Base-by-base conservation (phyloP, 2,797 vertebrate species). In the Gymnoscopelus microlampas region DNA sequence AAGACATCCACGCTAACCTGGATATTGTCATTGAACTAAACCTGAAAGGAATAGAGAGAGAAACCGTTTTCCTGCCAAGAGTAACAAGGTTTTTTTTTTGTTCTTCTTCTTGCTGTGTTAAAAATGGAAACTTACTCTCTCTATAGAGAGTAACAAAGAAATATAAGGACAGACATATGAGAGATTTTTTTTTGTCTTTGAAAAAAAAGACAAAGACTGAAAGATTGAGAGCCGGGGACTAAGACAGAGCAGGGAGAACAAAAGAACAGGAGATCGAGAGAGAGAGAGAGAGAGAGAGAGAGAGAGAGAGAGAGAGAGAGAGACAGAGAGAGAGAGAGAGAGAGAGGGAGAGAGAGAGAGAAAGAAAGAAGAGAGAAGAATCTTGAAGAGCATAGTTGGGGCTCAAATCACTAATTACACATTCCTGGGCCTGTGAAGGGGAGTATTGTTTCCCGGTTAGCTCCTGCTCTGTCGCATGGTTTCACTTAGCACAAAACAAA, bases 401-500 rank as follows among this genome's bases (percentile, higher is more conserved):
- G 89, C 90, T 91, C 88, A 90, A 92, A 91, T 91, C 91, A 89
- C 90, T 91, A 91, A 91, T 90, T 91, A 89, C 90, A 91, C 91
- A 92, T 92, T 92, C 90, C 91, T 91, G 85, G 78, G 88, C 84
- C 87, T 86, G 90, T 90, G 89, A 92, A 92, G 89, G 89, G 79
- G 88, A 90, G 89, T 88, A 91, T 91, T 92, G 90, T 92, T 91
- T 91, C 88, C 78, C 82, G 88, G 87, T 91, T 91, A 91, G 90
- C 89, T 88, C 86, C 83, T 78, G 89, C 86, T 84, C 90, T 88
- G 86, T 91, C 89, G 88, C 89, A 91, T 91, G 91, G 90, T 92
- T 92, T 91, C 89, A 91, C 89, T 92, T 92, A 92, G 89, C 87
- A 85, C 85, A 87, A 92, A 92, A 91, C 89, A 91, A 92, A 92